Base-by-base conservation (phyloP, 2,797 vertebrate genomes). In the Lithobates pipiens region DNA sequence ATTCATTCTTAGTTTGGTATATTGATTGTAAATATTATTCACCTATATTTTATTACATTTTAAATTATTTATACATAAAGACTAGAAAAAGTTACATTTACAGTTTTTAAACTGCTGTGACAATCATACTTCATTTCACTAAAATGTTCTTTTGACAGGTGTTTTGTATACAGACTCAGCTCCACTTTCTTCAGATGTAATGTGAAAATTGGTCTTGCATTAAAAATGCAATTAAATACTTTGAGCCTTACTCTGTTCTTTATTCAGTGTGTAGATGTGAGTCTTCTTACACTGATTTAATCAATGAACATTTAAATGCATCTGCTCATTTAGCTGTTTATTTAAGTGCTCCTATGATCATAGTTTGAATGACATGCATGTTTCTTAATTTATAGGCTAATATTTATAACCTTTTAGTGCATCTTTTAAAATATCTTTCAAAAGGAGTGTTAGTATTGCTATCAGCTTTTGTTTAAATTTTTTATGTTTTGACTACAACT, bases 131-230 rank as follows among this genome's bases (percentile, higher is more conserved):
- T 39, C 5, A 39, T 39, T 39, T 82, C 68, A 82, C 69, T 77
- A 82, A 82, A 86, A 82, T 34, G 68, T 65, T 50, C 71, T 46
- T 67, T 82, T 86, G 74, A 79, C 79, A 82, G 85, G 79, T 82
- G 79, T 82, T 86, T 78, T 67, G 50, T 78, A 39, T 39, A 39
- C 36, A 39, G 36, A 39, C 36, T 8, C 36, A 39, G 36, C 36
- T 39, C 8, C 36, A 39, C 36, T 8, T 39, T 39, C 36, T 39
- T 39, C 36, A 39, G 36, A 39, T 39, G 36, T 39, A 39, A 39
- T 39, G 36, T 39, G 5, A 0, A 39, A 39, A 39, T 39, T 86
- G 54, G 54, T 74, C 39, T 85, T 71, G 39, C 63, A 39, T 39
- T 39, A 39, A 39, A 39, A 39, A 39, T 76, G 42, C 77, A 85